phyloP scores from a whole-genome alignment of 2,113 vertebrate species.

The Cephalophus harveyi region DNA sequence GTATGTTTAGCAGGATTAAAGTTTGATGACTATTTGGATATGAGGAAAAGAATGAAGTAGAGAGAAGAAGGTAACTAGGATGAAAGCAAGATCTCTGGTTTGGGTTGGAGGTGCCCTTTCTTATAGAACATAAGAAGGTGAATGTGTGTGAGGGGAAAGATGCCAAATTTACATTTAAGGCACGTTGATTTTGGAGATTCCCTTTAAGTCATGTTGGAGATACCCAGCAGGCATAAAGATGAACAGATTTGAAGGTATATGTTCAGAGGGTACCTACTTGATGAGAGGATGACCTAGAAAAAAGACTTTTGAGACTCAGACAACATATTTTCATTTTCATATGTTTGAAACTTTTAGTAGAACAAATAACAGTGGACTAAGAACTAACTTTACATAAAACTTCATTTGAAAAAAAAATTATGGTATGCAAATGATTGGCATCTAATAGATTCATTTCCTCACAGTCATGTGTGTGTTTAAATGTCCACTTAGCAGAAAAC shows the following conservation, averaged over 20 bases:
- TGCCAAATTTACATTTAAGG: neutral
- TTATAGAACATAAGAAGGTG: neutral
- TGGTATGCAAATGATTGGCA: neutral
- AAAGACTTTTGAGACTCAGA: neutral
- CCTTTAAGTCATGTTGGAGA: neutral
- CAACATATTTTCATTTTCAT: neutral
- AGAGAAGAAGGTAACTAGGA: neutral
- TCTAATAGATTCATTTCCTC: neutral
- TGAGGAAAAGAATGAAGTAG: neutral
- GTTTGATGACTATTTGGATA: neutral
- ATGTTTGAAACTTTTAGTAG: neutral
- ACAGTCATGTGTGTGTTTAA: neutral
- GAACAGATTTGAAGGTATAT: neutral
- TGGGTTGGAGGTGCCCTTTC: neutral
- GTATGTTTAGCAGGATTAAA: neutral
- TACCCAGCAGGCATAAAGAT: neutral
- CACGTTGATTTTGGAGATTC: neutral
- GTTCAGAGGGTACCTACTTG: neutral
- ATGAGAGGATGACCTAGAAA: neutral
- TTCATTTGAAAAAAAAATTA: neutral
- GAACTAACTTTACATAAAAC: neutral
- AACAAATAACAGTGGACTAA: neutral
- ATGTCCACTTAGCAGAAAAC: neutral
- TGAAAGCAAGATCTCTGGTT: neutral
- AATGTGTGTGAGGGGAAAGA: neutral